These are phyloP conservation scores for Hyperopisus bebe DNA, from an alignment of 2,113 vertebrate genomes.

Conservation along the genomic window DNA sequence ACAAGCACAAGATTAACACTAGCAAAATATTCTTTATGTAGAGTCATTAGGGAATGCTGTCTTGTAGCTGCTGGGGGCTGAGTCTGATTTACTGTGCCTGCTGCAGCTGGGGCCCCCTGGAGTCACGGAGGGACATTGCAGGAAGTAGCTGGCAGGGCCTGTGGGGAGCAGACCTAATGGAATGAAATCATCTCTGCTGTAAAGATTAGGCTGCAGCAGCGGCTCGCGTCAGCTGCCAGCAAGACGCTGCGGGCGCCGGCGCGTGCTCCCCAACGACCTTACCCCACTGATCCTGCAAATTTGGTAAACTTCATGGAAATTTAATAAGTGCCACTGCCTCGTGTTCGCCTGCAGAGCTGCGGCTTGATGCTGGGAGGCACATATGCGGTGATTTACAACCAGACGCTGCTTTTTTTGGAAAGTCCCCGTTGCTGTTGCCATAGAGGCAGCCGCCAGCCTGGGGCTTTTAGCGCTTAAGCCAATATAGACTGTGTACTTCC, in stretches of 20 bases:
- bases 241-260: slow-evolving; percentile 42
- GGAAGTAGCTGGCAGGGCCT: slow-evolving; percentile 52
- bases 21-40: background rate
- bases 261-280: slow-evolving; percentile 43
- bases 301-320: slow-evolving; percentile 57
- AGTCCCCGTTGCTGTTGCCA: slow-evolving; percentile 36
- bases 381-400: slow-evolving; percentile 46
- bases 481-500: slow-evolving; percentile 36
- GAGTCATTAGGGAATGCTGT: background rate
- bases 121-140: slow-evolving; percentile 34
- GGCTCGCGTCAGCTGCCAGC: slow-evolving; percentile 48
- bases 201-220: slow-evolving; percentile 61
- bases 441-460: slow-evolving; percentile 35
- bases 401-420: slow-evolving; percentile 36
- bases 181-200: slow-evolving; percentile 74
- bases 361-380: slow-evolving; percentile 46
- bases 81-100: slow-evolving; percentile 58
- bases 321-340: slow-evolving; percentile 49
- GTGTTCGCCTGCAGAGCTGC: slow-evolving; percentile 46
- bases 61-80: slow-evolving; percentile 26
- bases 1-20: background rate
- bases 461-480: slow-evolving; percentile 40
- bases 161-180: slow-evolving; percentile 67
- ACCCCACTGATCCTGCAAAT: slow-evolving; percentile 48
- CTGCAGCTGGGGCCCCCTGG: slow-evolving; percentile 49